Base-by-base conservation (phyloP, 2,797 vertebrate species). In the Anas acuta region DNA sequence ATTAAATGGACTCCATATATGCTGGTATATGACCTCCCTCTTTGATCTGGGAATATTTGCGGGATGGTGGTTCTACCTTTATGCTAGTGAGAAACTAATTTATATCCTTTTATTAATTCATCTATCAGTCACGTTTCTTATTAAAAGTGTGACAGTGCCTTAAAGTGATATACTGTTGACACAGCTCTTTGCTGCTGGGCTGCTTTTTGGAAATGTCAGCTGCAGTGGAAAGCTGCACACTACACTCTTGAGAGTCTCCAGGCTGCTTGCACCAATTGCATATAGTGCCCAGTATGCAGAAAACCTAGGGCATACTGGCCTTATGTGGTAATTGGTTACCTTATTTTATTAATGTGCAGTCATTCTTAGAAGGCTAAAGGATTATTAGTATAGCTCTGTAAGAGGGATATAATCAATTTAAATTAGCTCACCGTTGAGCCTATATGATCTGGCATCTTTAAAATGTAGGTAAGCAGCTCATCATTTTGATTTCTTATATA, bases 351-450 rank as follows among this genome's bases (percentile, higher is more conserved):
- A 87, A 84, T 37, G 64, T 49, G 39, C 56, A 33, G n/a, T 80
- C 73, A 30, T 92, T 94, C 64, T 37, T 41, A 96, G 92, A 81
- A 91, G 87, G 61, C 70, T 54, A 82, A 87, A 78, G 62, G 90
- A 95, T 95, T 96, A 76, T 92, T 87, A 53, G 72, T 94, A 85
- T 91, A 96, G 67, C 69, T 92, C 41, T 66, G 53, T 80, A 94
- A 93, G 73, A 96, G 81, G 84, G 88, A 70, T 90, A 54, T 89
- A 91, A 88, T 61, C 20, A 53, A 81, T 96, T 96, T 88, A 95
- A 97, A 96, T 96, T 94, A 95, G 79, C 72, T 93, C 83, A 86
- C 9, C 25, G 56, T 3, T 93, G 74, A 92, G 90, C 43, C 78
- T 83, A 30, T 33, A 69, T 71, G 92, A 95, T 94, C 86, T 90